Percentiles rank a stretch among this genome's conserved stretches.
Conservation (phyloP, 2,797 vertebrate species). For the Hapalemur alaotrensis region DNA sequence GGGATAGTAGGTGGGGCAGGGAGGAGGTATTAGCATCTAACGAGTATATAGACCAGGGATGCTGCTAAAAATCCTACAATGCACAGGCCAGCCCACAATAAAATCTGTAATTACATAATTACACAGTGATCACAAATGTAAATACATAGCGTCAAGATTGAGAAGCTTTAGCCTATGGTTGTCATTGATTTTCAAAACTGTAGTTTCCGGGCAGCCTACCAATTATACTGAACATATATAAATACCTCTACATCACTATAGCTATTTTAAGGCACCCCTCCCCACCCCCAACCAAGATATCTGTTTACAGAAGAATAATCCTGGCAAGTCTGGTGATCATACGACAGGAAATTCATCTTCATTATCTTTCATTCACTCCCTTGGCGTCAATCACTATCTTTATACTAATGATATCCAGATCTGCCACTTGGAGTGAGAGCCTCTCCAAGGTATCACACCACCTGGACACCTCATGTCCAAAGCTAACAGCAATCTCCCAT, state of each 20-base stretch:
- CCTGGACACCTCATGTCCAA: neutral
- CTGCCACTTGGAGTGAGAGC: neutral
- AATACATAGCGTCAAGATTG: neutral
- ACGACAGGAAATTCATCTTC: neutral
- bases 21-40: neutral
- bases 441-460: neutral
- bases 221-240: neutral
- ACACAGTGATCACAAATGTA: neutral
- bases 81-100: neutral
- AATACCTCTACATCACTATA: neutral
- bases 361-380: neutral
- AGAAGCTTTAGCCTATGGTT: neutral
- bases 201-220: neutral
- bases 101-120: neutral
- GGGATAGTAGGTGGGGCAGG: neutral
- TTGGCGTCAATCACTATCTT: neutral
- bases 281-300: neutral
- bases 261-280: neutral
- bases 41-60: neutral
- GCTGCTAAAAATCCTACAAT: neutral
- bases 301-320: neutral
- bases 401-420: neutral
- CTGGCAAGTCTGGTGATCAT: neutral
- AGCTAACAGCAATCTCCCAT: neutral
- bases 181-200: conserved; percentile 1